Evolutionary conservation across 2,888 invertebrate species (phyloP), one percentile per base, ranked within the genome.

Genomic region (Phania funesta): DNA sequence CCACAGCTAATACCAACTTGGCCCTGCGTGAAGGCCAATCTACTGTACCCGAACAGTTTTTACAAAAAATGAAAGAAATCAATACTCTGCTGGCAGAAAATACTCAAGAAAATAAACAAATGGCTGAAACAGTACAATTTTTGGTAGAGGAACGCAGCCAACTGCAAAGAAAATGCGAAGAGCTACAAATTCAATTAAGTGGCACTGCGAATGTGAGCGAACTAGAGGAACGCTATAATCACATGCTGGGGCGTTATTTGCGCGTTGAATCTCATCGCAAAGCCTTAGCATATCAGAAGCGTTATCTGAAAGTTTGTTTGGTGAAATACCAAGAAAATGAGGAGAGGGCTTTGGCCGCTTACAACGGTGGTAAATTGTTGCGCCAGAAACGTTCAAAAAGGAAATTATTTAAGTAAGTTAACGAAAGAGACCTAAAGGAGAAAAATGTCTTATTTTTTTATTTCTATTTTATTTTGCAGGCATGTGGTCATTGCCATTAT

Each of bases 221-320:
- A 73, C 83, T 92, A 22, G 91, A 91, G 78, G 90, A 91, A 44
- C 88, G 93, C 90, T 91, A 93, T 32, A 93, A 93, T 80, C 93
- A 93, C 84, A 90, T 94, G 79, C 93, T 94, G 82, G 93, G 93
- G 11, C 94, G 94, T 86, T 96, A 95, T 88, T 91, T 97, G 84
- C 93, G 96, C 35, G 93, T 95, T 4, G 96, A 98, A 88, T 97
- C 97, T 87, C 96, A 95, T 86, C 93, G 96, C 77, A 97, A 97
- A 89, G 96, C 97, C 13, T 92, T 98, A 68, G 93, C 95, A 65
- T 98, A 95, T 93, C 98, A 98, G 92, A 98, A 98, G 91, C 93
- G 95, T 20, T 98, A 97, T 90, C 91, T 98, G 68, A 93, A 96
- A 83, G 93, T 95, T 16, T 93, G 95, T 86, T 84, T 92, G 89